Percentiles rank a stretch among this genome's conserved stretches.
These are phyloP conservation scores for Noctua comes DNA, from an alignment of 2,888 invertebrate genomes.

Conservation along the genomic window DNA sequence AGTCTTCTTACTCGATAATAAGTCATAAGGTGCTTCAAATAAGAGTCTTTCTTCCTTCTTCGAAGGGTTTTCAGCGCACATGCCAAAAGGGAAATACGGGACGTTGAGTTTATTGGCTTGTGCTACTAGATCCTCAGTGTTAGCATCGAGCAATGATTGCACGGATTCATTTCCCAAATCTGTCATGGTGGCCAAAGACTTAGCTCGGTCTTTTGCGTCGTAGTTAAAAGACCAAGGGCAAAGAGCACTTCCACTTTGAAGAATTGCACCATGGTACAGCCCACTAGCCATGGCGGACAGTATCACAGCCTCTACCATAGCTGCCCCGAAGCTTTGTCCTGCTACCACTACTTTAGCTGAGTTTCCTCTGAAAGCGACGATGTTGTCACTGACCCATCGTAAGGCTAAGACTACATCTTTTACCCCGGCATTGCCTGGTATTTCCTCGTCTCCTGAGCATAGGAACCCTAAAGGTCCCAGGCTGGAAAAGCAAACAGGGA, in stretches of 20 bases:
- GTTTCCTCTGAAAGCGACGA: slow-evolving; percentile 85
- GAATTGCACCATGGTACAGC: slow-evolving; percentile 82
- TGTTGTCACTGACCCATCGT: slow-evolving; percentile 86
- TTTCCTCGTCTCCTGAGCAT: slow-evolving; percentile 78
- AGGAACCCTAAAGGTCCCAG: slow-evolving; percentile 82
- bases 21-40: slow-evolving; percentile 76
- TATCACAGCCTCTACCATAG: slow-evolving; percentile 81
- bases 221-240: slow-evolving; percentile 86
- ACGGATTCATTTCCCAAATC: slow-evolving; percentile 63
- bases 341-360: slow-evolving; percentile 80
- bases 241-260: slow-evolving; percentile 84
- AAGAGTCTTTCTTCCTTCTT: slow-evolving; percentile 80
- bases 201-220: slow-evolving; percentile 79
- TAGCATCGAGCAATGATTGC: slow-evolving; percentile 66
- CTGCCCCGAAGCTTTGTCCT: slow-evolving; percentile 85
- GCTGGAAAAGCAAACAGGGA: slow-evolving; percentile 68
- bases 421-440: slow-evolving; percentile 84
- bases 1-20: slow-evolving; percentile 72
- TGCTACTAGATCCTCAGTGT: slow-evolving; percentile 71
- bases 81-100: slow-evolving; percentile 83
- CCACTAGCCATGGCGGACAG: slow-evolving; percentile 77
- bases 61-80: slow-evolving; percentile 80
- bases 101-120: slow-evolving; percentile 73
- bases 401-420: slow-evolving; percentile 84
- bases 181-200: slow-evolving; percentile 66